Evolutionary conservation across 2,888 invertebrate genomes (phyloP).

Genomic region (Chalcosyrphus nemorum): DNA sequence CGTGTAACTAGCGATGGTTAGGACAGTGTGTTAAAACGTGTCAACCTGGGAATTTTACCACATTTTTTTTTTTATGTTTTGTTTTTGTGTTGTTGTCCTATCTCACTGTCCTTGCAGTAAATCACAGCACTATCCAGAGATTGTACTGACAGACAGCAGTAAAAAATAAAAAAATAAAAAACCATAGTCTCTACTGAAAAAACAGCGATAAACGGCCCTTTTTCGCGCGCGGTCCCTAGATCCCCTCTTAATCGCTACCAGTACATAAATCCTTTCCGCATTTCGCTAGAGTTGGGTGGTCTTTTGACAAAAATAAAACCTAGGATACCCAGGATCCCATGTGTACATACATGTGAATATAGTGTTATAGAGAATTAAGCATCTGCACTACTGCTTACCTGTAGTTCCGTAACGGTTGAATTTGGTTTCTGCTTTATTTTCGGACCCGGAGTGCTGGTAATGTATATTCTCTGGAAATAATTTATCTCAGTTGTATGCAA

Average conservation of each 20-base stretch:
- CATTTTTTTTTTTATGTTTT: too few species aligned
- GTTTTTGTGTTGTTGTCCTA: not conserved
- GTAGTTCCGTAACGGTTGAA: constrained; percentile 5
- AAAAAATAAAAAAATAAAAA: constrained; percentile 3
- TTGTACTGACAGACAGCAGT: constrained; percentile 12
- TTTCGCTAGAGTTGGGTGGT: constrained; percentile 25
- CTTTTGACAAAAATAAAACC: constrained; percentile 19
- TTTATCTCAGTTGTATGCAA: constrained; percentile 62
- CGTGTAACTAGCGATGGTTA: not conserved
- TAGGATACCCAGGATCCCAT: not conserved
- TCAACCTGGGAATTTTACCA: constrained; percentile 15
- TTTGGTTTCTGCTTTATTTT: not conserved
- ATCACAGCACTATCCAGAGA: constrained; percentile 1
- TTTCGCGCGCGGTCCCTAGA: constrained; percentile 22
- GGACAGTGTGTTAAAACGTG: constrained; percentile 15
- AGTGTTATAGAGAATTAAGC: constrained; percentile 22
- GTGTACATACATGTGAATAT: constrained; percentile 29
- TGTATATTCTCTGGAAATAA: constrained; percentile 53
- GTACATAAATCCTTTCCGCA: constrained; percentile 54
- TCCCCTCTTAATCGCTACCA: constrained; percentile 39
- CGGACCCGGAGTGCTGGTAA: constrained; percentile 6
- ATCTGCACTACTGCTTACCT: constrained; percentile 42
- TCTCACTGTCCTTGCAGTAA: constrained; percentile 16
- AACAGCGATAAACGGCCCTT: constrained; percentile 34
- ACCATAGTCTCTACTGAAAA: constrained; percentile 3